Base-by-base conservation (phyloP, 2,797 vertebrate genomes). In the Anableps anableps region DNA sequence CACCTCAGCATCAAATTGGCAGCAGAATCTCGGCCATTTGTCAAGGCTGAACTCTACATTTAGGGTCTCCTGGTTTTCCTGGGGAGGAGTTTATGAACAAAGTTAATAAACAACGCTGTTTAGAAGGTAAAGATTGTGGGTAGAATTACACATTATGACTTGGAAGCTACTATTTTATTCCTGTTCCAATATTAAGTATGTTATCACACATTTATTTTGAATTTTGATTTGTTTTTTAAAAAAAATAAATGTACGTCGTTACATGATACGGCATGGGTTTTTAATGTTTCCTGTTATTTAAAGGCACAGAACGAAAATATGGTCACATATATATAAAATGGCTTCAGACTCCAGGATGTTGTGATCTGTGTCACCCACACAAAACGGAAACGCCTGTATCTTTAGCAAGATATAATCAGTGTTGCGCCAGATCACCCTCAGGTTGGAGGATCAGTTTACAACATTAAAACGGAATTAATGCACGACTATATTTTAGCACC, bases 1-100 rank as follows among this genome's bases (percentile, higher is more conserved):
- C 86, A 96, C 96, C 94, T 90, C 29, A 13, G 84, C 85, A 1
- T 53, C 8, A 82, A 95, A 95, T 29, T 36, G 47, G 83, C 96
- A 96, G 90, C 95, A 96, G 7, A 76, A 83, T 0, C 16, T 82
- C 0, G 91, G 87, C 92, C 93, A 96, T 0, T 72, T 11, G 11
- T 92, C 66, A 1, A 95, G 90, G 50, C 62, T 81, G 79, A 94
- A 94, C 0, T 80, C 79, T 8, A 79, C 86, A 53, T 80, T 93
- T 68, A 93, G 47, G 10, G 71, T 81, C 0, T 74, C 82, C 13
- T 74, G 66, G 19, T 88, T 88, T 2, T 6, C 72, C 94, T 95
- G 80, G 34, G 79, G 47, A 3, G 78, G 0, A 77, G 5, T 10
- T 31, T 41, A 26, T 47, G 23, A 21, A 4, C 5, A 29, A 51